Base-by-base conservation (phyloP, 2,113 vertebrate species). In the Coregonus clupeaformis region DNA sequence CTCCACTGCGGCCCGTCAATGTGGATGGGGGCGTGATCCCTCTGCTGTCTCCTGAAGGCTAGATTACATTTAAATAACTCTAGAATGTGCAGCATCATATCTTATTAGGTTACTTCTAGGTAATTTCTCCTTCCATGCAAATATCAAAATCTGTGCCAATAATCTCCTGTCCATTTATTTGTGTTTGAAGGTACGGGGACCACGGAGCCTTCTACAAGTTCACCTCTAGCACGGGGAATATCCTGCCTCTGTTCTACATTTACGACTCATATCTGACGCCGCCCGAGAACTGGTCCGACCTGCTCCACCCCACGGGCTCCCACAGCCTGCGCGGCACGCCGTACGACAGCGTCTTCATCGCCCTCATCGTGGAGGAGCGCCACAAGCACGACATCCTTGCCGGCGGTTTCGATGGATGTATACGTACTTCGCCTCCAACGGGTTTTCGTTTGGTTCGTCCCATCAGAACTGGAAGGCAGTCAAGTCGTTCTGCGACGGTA, bases 381-480 rank as follows among this genome's bases (percentile, higher is more conserved):
- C 96, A 96, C 87, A 95, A 95, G 72, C 93, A 95, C 0, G 94
- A 96, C 77, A 96, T 97, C 84, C 92, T 96, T 0, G 88, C 94
- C 0, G 91, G 91, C 0, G 96, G 96, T 29, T 97, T 95, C 0
- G 95, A 97, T 0, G 95, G 96, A 95, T 96, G 93, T 97, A 97
- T 82, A 95, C 96, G 5, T 96, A 95, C 72, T 97, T 97, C 5
- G 95, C 96, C 12, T 97, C 96, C 88, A 97, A 97, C 0, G 96
- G 96, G 24, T 97, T 97, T 85, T 97, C 96, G 45, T 97, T 95
- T 0, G 96, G 96, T 73, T 96, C 96, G 1, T 97, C 96, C 36
- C 95, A 97, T 80, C 96, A 96, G 87, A 97, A 97, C 93, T 97
- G 96, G 96, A 96, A 95, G 82, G 90, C 92, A 3, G 89, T 96